Conservation (phyloP, 2,797 vertebrate genomes). For the Crypturellus tataupa region DNA sequence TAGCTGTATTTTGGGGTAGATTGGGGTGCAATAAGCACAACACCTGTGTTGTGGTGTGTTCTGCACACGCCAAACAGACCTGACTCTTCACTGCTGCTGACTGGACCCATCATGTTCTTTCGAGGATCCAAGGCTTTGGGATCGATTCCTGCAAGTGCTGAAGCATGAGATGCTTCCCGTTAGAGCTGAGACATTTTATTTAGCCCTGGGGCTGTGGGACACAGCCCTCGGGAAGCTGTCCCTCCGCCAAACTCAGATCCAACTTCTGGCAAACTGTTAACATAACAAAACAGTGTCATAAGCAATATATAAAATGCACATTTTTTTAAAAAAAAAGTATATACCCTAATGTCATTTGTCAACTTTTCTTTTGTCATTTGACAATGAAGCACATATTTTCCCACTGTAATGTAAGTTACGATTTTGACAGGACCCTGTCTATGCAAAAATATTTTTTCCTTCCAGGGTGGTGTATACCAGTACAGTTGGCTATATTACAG, state of each 20-base stretch:
- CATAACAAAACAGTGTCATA: neutral
- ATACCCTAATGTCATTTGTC: neutral
- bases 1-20: neutral
- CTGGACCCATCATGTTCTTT: accelerated
- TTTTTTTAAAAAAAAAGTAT: neutral
- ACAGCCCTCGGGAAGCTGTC: neutral
- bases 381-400: neutral
- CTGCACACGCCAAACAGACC: neutral
- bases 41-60: neutral
- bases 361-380: neutral
- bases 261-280: neutral
- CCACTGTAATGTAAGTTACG: neutral
- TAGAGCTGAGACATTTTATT: neutral
- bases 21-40: neutral
- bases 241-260: neutral
- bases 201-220: neutral
- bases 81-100: neutral
- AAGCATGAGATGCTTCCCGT: neutral
- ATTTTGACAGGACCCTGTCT: neutral
- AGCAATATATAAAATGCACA: neutral
- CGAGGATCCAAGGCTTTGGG: neutral
- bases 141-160: accelerated
- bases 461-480: neutral
- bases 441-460: conserved; percentile 29
- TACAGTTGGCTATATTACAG: neutral